phyloP scores from a whole-genome alignment of 2,888 invertebrate genomes.

The Epiblema foenella region DNA sequence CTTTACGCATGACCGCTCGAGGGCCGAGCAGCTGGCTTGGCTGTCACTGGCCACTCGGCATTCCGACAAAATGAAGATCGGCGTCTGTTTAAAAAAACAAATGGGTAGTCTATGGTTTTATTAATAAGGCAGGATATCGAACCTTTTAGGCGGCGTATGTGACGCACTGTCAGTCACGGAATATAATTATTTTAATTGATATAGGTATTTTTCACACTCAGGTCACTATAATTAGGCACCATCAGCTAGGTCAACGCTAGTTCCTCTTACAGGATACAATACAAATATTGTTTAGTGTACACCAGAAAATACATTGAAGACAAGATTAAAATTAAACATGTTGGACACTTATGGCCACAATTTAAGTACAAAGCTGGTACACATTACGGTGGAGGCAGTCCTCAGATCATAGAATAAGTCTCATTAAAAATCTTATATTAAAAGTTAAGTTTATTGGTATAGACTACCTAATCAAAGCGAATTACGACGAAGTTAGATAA shows the following conservation, averaged over 20 bases:
- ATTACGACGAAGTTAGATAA: not conserved
- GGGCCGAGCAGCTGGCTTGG: slow-evolving; percentile 73
- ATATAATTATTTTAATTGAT: not conserved
- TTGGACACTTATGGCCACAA: no score
- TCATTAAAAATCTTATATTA: no score
- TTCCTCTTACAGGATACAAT: not conserved
- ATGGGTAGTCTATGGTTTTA: slow-evolving; percentile 19
- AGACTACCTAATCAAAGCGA: not conserved
- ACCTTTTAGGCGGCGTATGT: not conserved
- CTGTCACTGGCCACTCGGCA: slow-evolving; percentile 71
- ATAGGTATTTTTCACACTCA: not conserved
- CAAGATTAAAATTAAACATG: no score
- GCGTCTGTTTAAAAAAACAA: slow-evolving; percentile 32
- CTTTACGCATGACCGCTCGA: slow-evolving; percentile 78
- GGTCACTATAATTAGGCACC: not conserved
- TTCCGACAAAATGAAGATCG: slow-evolving; percentile 56
- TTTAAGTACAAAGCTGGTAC: no score
- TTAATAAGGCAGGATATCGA: slow-evolving; percentile 20
- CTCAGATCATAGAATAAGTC: no score
- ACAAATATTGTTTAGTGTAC: no score
- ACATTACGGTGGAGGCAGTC: no score
- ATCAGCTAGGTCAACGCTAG: not conserved
- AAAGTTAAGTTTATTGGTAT: not conserved
- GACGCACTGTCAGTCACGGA: not conserved
- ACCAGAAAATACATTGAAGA: no score